Evolutionary conservation across 2,113 vertebrate species (phyloP), one percentile per base, ranked within the genome.

Genomic region (Saguinus midas): DNA sequence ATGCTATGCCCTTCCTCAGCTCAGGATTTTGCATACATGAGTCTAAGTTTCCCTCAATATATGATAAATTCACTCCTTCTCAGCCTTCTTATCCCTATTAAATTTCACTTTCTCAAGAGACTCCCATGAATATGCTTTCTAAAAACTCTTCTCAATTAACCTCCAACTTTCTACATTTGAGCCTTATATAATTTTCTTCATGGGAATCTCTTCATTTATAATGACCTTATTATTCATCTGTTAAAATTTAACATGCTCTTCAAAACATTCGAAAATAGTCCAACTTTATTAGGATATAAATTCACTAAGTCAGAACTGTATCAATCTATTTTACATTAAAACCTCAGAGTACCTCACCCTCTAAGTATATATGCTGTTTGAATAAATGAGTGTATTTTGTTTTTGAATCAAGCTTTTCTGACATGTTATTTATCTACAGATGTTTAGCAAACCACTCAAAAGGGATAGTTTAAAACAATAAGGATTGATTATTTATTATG

Each of bases 191-290:
- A 52, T 78, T 32, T 32, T 12, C 17, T 79, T 72, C 29, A 64
- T 45, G 18, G 8, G 8, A 72, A 83, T 64, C 3, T 58, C 10
- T 93, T 88, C 3, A 52, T 55, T 75, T 68, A n/a, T 87, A 58
- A 45, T 58, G 32, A 55, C 25, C 52, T 1, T 11, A 25, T 20
- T 80, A 70, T 13, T 43, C 37, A 83, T 79, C n/a, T 72, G 4
- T 78, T 89, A 76, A 85, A 25, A 48, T 91, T 78, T 20, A 57
- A 94, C 57, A 70, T 50, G 18, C 43, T 40, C 43, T 88, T 79
- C 37, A 80, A 90, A 83, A 79, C 5, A 27, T 29, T 29, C 37
- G 4, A 84, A 84, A 64, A 43, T 6, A 0, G 1, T 82, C 21
- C 1, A n/a, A 13, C 25, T 6, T 87, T 8, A 50, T 43, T 58